Percentiles rank a stretch among this genome's conserved stretches.
These are phyloP conservation scores for cattle (Bos taurus) DNA, from an alignment of 2,113 vertebrate species.

Conservation along the genomic window DNA sequence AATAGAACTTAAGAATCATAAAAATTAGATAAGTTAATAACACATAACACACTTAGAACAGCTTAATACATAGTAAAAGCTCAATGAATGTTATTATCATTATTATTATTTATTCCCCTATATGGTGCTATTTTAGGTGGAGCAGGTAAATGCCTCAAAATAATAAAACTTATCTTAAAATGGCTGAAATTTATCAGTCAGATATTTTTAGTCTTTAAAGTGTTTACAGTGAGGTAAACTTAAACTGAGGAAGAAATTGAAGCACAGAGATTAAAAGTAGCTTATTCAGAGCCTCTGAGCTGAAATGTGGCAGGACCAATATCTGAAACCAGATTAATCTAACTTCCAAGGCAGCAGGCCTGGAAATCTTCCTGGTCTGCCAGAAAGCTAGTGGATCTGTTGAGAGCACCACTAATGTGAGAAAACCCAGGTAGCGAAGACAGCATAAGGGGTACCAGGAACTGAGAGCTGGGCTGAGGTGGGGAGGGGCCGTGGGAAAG, in stretches of 20 bases:
- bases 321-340: neutral
- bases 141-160: neutral
- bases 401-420: neutral
- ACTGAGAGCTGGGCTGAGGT: neutral
- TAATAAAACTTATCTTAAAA: neutral
- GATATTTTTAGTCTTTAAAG: neutral
- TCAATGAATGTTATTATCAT: neutral
- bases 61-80: neutral
- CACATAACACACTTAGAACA: neutral
- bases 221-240: neutral
- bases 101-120: neutral
- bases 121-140: neutral
- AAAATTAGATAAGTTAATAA: neutral
- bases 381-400: neutral
- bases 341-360: neutral
- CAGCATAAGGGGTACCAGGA: neutral
- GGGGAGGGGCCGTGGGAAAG: neutral
- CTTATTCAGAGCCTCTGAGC: neutral
- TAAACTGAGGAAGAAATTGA: neutral
- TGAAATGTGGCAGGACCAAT: neutral
- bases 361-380: neutral
- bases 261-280: neutral
- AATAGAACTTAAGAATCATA: neutral
- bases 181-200: neutral
- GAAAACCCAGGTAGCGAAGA: neutral